Conservation (phyloP, 2,113 vertebrate species). For the Hepsetus odoe region DNA sequence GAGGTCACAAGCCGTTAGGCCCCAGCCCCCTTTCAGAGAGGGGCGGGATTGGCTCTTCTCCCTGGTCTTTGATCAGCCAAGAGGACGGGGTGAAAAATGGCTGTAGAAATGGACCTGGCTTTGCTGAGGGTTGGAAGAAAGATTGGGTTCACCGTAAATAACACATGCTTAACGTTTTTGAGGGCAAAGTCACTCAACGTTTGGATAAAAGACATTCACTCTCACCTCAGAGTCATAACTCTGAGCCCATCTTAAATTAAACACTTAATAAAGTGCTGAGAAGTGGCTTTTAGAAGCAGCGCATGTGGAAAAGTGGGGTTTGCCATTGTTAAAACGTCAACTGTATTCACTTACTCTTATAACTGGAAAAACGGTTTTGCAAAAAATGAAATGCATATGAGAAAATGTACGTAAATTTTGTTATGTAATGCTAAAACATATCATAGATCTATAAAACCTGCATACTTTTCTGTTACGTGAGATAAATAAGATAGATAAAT, state of each 20-base stretch:
- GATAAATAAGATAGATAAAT: too few relatives aligned
- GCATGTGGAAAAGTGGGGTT: neutral
- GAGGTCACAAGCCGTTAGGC: neutral
- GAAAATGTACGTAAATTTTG: too few relatives aligned
- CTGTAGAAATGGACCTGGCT: neutral
- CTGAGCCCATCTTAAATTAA: neutral
- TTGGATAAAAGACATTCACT: neutral
- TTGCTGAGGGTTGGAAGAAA: constrained; percentile 1
- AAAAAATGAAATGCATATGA: too few relatives aligned
- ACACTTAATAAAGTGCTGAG: neutral
- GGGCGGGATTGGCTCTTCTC: constrained; percentile 1
- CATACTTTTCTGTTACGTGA: too few relatives aligned
- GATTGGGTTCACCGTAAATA: constrained; percentile 13
- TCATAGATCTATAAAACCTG: too few relatives aligned
- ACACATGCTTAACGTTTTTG: constrained; percentile 17
- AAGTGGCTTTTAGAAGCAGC: neutral
- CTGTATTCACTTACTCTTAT: neutral
- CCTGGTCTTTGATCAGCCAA: constrained; percentile 18
- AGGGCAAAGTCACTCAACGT: neutral
- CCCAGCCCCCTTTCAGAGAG: neutral
- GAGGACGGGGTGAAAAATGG: neutral
- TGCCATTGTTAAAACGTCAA: neutral
- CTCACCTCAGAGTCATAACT: neutral
- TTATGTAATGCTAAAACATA: too few relatives aligned
- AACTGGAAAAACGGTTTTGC: too few relatives aligned